phyloP scores from a whole-genome alignment of 2,797 vertebrate species.

The Galaxias olidus region DNA sequence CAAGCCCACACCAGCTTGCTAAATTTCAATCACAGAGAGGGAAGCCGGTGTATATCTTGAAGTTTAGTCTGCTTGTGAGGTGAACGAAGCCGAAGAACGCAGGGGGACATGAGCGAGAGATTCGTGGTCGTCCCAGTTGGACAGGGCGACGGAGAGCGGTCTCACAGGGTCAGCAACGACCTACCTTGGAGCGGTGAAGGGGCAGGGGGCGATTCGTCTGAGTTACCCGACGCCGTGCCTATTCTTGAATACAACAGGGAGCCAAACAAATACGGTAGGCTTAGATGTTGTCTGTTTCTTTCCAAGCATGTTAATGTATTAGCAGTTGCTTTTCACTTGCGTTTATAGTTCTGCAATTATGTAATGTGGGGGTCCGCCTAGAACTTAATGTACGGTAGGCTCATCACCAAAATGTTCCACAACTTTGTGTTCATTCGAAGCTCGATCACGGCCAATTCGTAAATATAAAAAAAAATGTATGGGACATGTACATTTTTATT shows the following conservation, averaged over 20 bases:
- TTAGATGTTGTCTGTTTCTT: slow-evolving; percentile 3
- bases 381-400: too few species aligned
- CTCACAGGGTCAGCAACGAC: slow-evolving; percentile 41
- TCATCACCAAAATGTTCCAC: too few species aligned
- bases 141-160: slow-evolving; percentile 28
- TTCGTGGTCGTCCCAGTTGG: slow-evolving; percentile 78
- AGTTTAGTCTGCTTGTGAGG: slow-evolving; percentile 22
- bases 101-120: slow-evolving; percentile 71
- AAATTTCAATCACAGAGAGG: slow-evolving; percentile 21
- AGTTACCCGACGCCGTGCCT: slow-evolving; percentile 58
- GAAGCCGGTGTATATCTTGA: slow-evolving; percentile 16
- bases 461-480: too few species aligned
- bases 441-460: too few species aligned
- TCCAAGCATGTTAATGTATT: slow-evolving; percentile 56
- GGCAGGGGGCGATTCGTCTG: slow-evolving; percentile 46
- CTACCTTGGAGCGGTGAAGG: slow-evolving; percentile 39
- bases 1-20: slow-evolving; percentile 4
- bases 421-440: too few species aligned
- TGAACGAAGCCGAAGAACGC: neutral
- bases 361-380: too few species aligned
- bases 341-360: slow-evolving; percentile 16
- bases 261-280: slow-evolving; percentile 79
- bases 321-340: slow-evolving; percentile 16
- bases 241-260: slow-evolving; percentile 80
- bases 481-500: too few species aligned